Base-by-base conservation (phyloP, 2,888 invertebrate genomes). In the Tuta absoluta region DNA sequence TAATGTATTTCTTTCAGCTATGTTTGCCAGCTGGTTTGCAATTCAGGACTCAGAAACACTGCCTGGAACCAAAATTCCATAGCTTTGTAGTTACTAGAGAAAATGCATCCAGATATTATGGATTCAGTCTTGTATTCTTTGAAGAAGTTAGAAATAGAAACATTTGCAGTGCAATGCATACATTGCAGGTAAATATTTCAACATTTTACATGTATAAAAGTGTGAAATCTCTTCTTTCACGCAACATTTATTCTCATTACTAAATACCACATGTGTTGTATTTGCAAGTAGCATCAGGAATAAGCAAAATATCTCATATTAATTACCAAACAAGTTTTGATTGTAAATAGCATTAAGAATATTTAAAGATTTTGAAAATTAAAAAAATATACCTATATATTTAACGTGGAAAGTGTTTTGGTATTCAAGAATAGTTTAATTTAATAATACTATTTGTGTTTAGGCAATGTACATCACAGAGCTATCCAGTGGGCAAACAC, bases 21-120 rank as follows among this genome's bases (percentile, higher is more conserved):
- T 98, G 98, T 84, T 92, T 99, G 82, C 99, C 99, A 66, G 96
- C 96, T 87, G 99, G 99, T 53, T 91, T 99, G 63, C 95, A 96
- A 78, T 99, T 99, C 91, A 95, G 97, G 71, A 99, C 98, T 12
- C 98, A 99, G 85, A 98, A 97, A 86, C 97, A 98, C 86, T 93
- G 94, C 66, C 92, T 95, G 80, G 96, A 96, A 75, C 96, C 98
- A 12, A 94, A 93, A 79, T 98, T 99, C 87, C 99, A 99, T 89
- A 97, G 98, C 59, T 99, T 99, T 92, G 95, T 99, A 64, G 97
- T 99, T 68, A 99, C 99, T 14, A 94, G 97, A 75, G 99, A 99
- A 92, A 98, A 99, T 94, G 99, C 99, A 64, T 96, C 96, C 72
- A 93, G 98, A 73, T 95, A 96, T 72, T 98, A 98, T 92, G 99